Evolutionary conservation across 2,113 vertebrate genomes (phyloP), one percentile per base, ranked within the genome.

Genomic region (Varanus komodoensis): DNA sequence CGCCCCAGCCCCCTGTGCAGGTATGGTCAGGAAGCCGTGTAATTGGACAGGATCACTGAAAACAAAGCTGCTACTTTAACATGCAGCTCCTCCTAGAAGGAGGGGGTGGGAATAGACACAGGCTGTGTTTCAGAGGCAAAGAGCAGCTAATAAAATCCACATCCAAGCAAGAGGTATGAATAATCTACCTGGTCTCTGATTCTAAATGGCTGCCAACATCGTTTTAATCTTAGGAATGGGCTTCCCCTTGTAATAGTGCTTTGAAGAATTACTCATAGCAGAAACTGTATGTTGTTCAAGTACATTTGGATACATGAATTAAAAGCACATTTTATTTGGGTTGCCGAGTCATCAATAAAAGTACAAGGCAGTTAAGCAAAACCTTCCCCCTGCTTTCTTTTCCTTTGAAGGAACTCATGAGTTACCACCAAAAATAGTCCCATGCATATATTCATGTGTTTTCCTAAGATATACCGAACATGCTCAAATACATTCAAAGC

Each of bases 11-110:
- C 11, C 48, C 44, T 11, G 15, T 21, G 32, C 9, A 44, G 38
- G 38, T 44, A 54, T 74, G 82, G 34, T 57, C 61, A 57, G 29
- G 73, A 79, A 38, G 89, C 89, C 93, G 90, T 93, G 93, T 73
- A 67, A 57, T 7, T 38, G 14, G 82, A 89, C 91, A 92, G 88
- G 82, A 82, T 91, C 91, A 48, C 68, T 21, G 79, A 88, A 87
- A 93, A 94, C 86, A 92, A 89, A 91, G 90, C 89, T 82, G 61
- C 92, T 91, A 88, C 34, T 87, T 95, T 86, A 92, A 93, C 94
- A 93, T 34, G 89, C 50, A 92, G n/a, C 81, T 78, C 89, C 89
- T 94, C 86, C 92, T 94, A 95, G 91, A 80, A 48, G 27, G 27
- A 48, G 71, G 2, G 52, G 84, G 27, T 44, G 38, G 38, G 5